These are phyloP conservation scores for Sturmia bella DNA, from an alignment of 2,888 invertebrate genomes.

Conservation along the genomic window DNA sequence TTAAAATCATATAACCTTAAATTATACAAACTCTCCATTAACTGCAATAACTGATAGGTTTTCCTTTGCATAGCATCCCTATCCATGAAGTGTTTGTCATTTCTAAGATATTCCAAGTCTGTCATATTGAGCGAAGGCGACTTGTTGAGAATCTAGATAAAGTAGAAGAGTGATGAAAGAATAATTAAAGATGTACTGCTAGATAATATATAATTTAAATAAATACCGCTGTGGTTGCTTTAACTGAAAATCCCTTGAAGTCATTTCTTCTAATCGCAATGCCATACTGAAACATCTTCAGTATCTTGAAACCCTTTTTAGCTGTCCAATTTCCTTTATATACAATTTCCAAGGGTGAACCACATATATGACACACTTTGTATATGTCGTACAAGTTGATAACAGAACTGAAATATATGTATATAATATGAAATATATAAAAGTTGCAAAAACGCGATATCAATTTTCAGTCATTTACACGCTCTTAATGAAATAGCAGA, in stretches of 20 bases:
- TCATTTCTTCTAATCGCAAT: conserved; percentile 75
- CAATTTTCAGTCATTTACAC: no score
- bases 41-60: conserved; percentile 75
- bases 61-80: conserved; percentile 79
- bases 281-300: conserved; percentile 65
- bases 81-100: conserved; percentile 72
- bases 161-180: not conserved
- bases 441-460: no score
- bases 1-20: conserved; percentile 72
- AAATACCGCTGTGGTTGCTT: conserved; percentile 73
- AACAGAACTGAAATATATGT: conserved; percentile 51
- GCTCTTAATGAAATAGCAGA: no score
- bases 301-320: conserved; percentile 70
- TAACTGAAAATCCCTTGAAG: conserved; percentile 72
- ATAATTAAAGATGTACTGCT: no score
- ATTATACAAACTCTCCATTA: conserved; percentile 74
- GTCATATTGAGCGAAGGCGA: conserved; percentile 67
- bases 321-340: conserved; percentile 76
- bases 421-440: no score
- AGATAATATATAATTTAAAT: no score
- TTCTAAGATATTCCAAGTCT: conserved; percentile 70
- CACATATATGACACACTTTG: conserved; percentile 72
- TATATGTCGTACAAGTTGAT: conserved; percentile 77
- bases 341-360: conserved; percentile 69
- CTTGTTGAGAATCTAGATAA: conserved; percentile 73